Conservation (phyloP, 2,797 vertebrate genomes). For the Notolabrus celidotus region DNA sequence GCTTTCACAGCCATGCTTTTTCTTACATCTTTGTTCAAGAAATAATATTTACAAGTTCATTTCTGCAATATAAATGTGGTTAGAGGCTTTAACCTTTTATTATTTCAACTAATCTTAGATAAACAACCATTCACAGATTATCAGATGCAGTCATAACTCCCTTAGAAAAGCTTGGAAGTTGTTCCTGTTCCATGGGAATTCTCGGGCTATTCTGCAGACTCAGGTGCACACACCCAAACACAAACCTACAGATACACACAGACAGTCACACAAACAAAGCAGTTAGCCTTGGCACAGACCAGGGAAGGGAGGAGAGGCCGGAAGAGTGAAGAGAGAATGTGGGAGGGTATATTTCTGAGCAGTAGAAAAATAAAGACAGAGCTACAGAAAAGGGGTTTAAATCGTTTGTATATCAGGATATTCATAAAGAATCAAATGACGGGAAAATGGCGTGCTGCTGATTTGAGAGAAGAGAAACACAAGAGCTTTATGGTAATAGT, state of each 20-base stretch:
- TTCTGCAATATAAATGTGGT: slow-evolving; percentile 9
- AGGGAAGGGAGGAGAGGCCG: slow-evolving; percentile 52
- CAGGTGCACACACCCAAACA: slow-evolving; percentile 47
- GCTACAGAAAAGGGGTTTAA: slow-evolving; percentile 52
- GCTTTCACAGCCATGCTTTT: background rate
- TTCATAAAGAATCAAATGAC: slow-evolving; percentile 18
- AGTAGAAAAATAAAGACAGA: slow-evolving; percentile 54
- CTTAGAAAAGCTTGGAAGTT: slow-evolving; percentile 46
- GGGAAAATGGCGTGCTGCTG: slow-evolving; percentile 17
- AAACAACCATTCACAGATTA: slow-evolving; percentile 38
- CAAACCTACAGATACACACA: slow-evolving; percentile 24
- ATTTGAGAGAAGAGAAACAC: slow-evolving; percentile 26
- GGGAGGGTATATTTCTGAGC: slow-evolving; percentile 68
- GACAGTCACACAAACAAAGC: slow-evolving; percentile 6
- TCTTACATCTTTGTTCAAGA: background rate
- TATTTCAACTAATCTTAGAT: slow-evolving; percentile 19
- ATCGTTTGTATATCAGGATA: slow-evolving; percentile 45
- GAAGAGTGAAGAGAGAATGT: slow-evolving; percentile 62
- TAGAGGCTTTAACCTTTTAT: background rate
- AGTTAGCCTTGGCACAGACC: slow-evolving; percentile 63
- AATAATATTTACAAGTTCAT: slow-evolving; percentile 15
- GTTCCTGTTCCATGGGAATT: slow-evolving; percentile 70
- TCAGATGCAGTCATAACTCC: slow-evolving; percentile 28
- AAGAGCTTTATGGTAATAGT: slow-evolving; percentile 8
- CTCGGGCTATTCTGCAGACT: slow-evolving; percentile 60